A percentile compares a stretch with the other conserved stretches of the same genome.
These are phyloP conservation scores for Epinephelus malabaricus DNA, from an alignment of 2,797 vertebrate species.

Conservation along the genomic window DNA sequence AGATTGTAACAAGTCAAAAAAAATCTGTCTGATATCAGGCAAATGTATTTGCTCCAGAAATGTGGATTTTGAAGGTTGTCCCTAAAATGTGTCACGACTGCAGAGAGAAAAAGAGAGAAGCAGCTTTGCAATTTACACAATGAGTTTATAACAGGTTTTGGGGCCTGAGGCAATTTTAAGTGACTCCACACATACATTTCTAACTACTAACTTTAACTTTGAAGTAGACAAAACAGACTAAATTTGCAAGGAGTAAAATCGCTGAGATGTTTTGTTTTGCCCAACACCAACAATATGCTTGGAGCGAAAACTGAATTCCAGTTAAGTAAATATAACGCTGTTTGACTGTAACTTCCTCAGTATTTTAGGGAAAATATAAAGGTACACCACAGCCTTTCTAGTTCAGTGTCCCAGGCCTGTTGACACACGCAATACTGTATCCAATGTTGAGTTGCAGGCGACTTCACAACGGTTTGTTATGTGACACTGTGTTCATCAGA, in stretches of 20 bases:
- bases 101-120: slow-evolving; percentile 20
- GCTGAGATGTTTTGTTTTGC: slow-evolving; percentile 25
- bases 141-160: slow-evolving; percentile 44
- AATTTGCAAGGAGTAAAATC: slow-evolving; percentile 18
- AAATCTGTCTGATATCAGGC: no score
- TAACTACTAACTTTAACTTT: slow-evolving; percentile 25
- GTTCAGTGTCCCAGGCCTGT: background rate
- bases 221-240: background rate
- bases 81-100: slow-evolving; percentile 33
- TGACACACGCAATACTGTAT: background rate
- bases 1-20: no score
- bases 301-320: slow-evolving; percentile 6
- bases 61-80: slow-evolving; percentile 16
- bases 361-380: slow-evolving; percentile 8
- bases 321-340: slow-evolving; percentile 2
- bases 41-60: slow-evolving; percentile 23
- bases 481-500: slow-evolving; percentile 17
- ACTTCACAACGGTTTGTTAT: background rate
- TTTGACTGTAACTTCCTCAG: background rate
- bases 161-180: slow-evolving; percentile 31
- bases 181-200: slow-evolving; percentile 38
- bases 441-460: background rate
- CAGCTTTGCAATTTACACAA: slow-evolving; percentile 36
- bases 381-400: background rate
- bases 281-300: slow-evolving; percentile 7